Percentiles rank a stretch among this genome's conserved stretches.
Conservation (phyloP, 2,888 invertebrate species). For the Caenorhabditis sp. region DNA sequence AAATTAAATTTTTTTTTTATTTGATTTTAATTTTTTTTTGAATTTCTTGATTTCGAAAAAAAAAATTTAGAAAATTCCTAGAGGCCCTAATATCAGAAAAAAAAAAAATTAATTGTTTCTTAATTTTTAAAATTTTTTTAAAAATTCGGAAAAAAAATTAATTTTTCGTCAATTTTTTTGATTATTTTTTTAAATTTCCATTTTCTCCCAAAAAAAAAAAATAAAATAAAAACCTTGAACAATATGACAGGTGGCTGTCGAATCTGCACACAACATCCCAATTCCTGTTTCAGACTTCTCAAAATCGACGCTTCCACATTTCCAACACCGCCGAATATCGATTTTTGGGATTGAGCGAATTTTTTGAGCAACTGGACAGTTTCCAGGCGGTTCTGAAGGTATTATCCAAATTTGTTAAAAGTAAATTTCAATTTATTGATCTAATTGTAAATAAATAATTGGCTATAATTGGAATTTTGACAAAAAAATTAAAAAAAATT, state of each 20-base stretch:
- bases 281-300: conserved; percentile 48
- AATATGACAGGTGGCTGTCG: conserved; percentile 43
- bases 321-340: conserved; percentile 57
- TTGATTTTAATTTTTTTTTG: no score
- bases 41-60: no score
- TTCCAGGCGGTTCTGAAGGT: conserved; percentile 34
- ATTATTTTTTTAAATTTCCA: neutral
- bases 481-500: conserved; percentile 6
- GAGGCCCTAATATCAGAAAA: no score
- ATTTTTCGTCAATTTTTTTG: neutral
- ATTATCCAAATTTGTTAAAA: neutral
- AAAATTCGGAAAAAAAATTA: no score
- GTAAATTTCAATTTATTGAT: neutral
- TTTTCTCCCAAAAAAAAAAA: neutral
- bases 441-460: neutral
- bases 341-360: conserved; percentile 58
- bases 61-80: no score
- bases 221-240: no score
- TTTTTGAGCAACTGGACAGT: conserved; percentile 28
- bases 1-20: no score
- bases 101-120: no score
- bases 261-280: conserved; percentile 68
- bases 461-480: neutral
- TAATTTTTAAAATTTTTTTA: no score
- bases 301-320: conserved; percentile 45